phyloP scores from a whole-genome alignment of 2,797 vertebrate genomes.

The Eulemur coronatus region DNA sequence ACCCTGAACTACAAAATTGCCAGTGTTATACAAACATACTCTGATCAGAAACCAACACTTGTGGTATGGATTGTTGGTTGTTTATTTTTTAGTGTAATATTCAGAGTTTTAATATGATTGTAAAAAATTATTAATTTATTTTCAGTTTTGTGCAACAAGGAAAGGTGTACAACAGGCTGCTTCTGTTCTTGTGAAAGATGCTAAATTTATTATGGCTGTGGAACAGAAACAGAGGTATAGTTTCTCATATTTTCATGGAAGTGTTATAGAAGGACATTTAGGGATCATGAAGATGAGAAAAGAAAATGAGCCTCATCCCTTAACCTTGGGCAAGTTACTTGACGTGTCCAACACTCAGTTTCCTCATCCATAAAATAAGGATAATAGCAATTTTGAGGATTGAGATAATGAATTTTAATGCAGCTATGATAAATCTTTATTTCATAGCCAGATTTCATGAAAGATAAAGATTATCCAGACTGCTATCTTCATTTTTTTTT shows the following conservation, averaged over 20 bases:
- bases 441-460: neutral
- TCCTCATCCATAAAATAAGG: slow-evolving; percentile 19
- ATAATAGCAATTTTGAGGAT: slow-evolving; percentile 13
- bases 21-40: slow-evolving; percentile 94
- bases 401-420: neutral
- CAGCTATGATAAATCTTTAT: slow-evolving; percentile 1
- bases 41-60: slow-evolving; percentile 94
- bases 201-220: slow-evolving; percentile 91
- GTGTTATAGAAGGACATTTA: neutral
- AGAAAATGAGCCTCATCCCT: neutral
- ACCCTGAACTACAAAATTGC: slow-evolving; percentile 97
- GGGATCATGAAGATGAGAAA: neutral
- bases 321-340: slow-evolving; percentile 2
- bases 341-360: neutral
- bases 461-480: neutral
- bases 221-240: slow-evolving; percentile 95
- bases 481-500: neutral
- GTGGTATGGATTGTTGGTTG: slow-evolving; percentile 88
- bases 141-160: slow-evolving; percentile 97
- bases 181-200: slow-evolving; percentile 93
- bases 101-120: slow-evolving; percentile 58
- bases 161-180: slow-evolving; percentile 98
- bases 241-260: slow-evolving; percentile 21
- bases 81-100: slow-evolving; percentile 55
- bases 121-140: slow-evolving; percentile 75